phyloP scores from a whole-genome alignment of 2,888 invertebrate species.

The Theretra japonica region DNA sequence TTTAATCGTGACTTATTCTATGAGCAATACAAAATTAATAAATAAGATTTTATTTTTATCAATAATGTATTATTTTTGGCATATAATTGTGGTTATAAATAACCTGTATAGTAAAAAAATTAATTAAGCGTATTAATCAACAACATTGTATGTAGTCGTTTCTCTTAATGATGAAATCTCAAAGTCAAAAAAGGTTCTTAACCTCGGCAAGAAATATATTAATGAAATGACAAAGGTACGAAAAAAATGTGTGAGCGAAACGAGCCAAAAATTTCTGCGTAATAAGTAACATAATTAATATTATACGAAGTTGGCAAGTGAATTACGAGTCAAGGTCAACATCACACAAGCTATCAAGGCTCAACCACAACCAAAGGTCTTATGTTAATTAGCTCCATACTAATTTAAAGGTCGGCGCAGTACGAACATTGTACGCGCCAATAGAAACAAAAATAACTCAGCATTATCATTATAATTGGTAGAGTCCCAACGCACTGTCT shows the following conservation, averaged over 20 bases:
- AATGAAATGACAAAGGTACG: not conserved
- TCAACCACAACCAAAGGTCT: conserved; percentile 39
- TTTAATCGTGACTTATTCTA: no score
- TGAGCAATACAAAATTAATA: no score
- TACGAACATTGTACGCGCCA: conserved; percentile 26
- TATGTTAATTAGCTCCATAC: conserved; percentile 44
- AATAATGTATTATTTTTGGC: no score
- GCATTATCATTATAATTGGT: no score
- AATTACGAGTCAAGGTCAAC: conserved; percentile 25
- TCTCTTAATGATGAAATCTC: not conserved
- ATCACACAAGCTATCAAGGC: conserved; percentile 22
- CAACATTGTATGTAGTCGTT: no score
- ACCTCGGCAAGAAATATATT: not conserved
- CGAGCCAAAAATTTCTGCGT: not conserved
- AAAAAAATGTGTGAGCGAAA: not conserved
- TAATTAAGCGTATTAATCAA: no score
- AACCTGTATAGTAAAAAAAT: no score
- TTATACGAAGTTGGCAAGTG: conserved; percentile 19
- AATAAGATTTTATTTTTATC: no score
- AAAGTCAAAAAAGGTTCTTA: not conserved
- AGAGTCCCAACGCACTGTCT: no score
- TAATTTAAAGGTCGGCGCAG: conserved; percentile 41
- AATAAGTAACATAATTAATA: conserved; percentile 25
- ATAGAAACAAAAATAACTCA: not conserved
- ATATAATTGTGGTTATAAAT: no score